Evolutionary conservation across 1,140 invertebrate species (phyloP), one percentile per base, ranked within the genome.

Genomic region (Lordiphosa clarofinis): DNA sequence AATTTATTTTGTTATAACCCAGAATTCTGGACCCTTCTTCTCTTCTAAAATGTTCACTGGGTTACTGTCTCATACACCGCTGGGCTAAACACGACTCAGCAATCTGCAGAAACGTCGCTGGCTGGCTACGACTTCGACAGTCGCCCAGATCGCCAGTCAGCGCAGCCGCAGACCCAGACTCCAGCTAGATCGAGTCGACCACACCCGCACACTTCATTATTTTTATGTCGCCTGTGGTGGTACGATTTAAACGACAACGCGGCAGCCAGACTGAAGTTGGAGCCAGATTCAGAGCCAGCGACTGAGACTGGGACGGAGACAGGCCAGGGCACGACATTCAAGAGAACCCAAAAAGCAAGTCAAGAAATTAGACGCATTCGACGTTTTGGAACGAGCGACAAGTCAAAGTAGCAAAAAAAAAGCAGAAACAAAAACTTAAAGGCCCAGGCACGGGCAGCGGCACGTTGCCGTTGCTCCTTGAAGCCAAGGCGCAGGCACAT

Each of bases 161-260:
- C 53, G 39, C 40, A 19, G 56, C 73, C 39, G 21, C 46, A 63
- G 54, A 57, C 60, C 38, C 56, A 50, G 39, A 46, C 12, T 47
- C 44, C 33, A 19, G 31, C 24, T 31, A 70, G 63, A 82, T 72
- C 84, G 68, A 87, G 78, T 82, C 87, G 87, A 88, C 87, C 87
- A 88, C 87, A 88, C 87, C 87, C 87, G 87, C 87, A 82, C 87
- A 88, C 87, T 88, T 88, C 87, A 88, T 88, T 88, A 88, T 87
- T 88, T 88, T 88, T 87, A 88, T 88, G 87, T 88, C 87, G 86
- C 87, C 87, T 87, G 76, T 86, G 81, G 76, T 86, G 81, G 81
- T 86, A 86, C 81, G 82, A 86, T 86, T 86, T 86, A 86, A 86
- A 86, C 81, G 81, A 86, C 81, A 86, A 84, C 62, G 64, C 75